phyloP scores from a whole-genome alignment of 2,113 vertebrate species.

The Malurus melanocephalus region DNA sequence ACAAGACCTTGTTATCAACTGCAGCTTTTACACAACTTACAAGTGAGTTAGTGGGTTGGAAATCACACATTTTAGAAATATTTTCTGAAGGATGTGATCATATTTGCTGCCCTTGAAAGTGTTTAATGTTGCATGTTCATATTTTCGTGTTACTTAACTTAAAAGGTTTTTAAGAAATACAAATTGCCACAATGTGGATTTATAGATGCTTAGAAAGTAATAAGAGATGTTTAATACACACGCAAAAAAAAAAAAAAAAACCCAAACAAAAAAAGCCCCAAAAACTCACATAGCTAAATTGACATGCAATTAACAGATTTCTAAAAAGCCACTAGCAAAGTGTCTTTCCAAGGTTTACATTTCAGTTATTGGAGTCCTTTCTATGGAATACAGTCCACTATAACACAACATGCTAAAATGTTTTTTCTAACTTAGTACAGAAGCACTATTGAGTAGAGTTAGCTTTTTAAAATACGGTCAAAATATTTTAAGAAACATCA shows the following conservation, averaged over 20 bases:
- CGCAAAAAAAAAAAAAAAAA: not conserved
- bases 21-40: not conserved
- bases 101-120: not conserved
- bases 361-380: not conserved
- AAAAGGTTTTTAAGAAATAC: not conserved
- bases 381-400: not conserved
- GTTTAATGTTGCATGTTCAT: not conserved
- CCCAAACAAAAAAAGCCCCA: no score
- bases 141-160: conserved; percentile 28
- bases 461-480: not conserved
- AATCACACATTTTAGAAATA: conserved; percentile 15
- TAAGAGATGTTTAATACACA: not conserved
- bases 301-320: not conserved
- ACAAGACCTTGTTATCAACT: conserved; percentile 3
- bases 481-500: conserved; percentile 3
- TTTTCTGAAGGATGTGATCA: conserved; percentile 18
- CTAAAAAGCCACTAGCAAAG: not conserved
- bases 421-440: not conserved
- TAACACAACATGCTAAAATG: not conserved
- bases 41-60: not conserved
- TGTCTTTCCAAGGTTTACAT: not conserved
- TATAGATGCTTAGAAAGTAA: not conserved
- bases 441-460: not conserved
- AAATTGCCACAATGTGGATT: not conserved
- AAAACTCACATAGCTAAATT: not conserved